These are phyloP conservation scores for Dendroctonus ponderosae DNA, from an alignment of 1,140 invertebrate genomes.

Conservation along the genomic window DNA sequence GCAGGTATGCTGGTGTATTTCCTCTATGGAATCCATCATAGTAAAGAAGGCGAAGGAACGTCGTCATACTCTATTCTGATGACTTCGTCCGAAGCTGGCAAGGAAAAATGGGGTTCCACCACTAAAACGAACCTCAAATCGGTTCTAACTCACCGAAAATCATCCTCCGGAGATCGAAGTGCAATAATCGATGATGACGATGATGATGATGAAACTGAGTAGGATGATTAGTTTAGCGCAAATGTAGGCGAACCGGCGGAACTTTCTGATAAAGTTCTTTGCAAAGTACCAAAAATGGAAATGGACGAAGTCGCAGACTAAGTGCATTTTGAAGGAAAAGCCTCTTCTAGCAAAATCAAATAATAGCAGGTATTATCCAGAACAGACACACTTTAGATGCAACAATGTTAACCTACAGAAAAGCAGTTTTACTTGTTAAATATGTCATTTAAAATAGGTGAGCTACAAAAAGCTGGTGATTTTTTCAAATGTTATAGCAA, in stretches of 20 bases:
- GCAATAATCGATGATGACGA: conserved; percentile 49
- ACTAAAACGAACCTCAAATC: conserved; percentile 52
- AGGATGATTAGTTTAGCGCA: conserved; percentile 4
- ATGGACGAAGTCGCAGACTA: no score
- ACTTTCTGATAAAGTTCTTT: not conserved
- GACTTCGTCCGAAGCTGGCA: conserved; percentile 62
- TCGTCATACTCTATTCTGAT: conserved; percentile 65
- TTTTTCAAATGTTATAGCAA: no score
- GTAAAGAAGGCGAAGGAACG: conserved; percentile 69
- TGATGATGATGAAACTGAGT: conserved; percentile 40
- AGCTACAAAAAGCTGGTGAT: no score
- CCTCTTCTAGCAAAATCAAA: no score
- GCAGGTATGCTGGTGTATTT: conserved; percentile 85
- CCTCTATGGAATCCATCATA: conserved; percentile 84
- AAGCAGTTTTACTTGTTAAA: no score
- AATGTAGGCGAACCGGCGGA: not conserved
- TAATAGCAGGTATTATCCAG: no score
- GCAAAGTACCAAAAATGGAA: not conserved
- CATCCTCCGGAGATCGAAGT: conserved; percentile 41
- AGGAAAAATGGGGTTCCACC: conserved; percentile 62
- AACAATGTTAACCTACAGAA: no score
- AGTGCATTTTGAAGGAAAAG: not conserved
- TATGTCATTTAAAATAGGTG: no score
- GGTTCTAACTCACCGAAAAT: conserved; percentile 46
- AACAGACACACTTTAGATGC: no score